A percentile compares a stretch with the other conserved stretches of the same genome.
phyloP scores from a whole-genome alignment of 2,797 vertebrate species.

The Arctocebus calabarensis region DNA sequence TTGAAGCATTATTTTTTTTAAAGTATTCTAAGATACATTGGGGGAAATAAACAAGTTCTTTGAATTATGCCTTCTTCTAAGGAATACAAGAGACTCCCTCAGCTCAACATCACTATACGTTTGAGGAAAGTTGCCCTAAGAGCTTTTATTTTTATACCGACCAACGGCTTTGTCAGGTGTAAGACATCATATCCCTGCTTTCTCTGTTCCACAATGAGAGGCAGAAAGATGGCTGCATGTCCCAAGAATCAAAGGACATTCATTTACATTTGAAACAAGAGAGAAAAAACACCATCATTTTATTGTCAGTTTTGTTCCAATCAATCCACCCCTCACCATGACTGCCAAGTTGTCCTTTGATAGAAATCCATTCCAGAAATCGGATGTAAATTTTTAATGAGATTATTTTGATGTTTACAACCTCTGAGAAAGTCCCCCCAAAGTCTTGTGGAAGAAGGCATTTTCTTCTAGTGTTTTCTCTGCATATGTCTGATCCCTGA shows the following conservation, averaged over 20 bases:
- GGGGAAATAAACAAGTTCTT: background rate
- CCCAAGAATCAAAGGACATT: slow-evolving; percentile 65
- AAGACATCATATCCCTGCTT: background rate
- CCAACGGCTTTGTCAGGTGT: background rate
- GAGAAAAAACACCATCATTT: slow-evolving; percentile 45
- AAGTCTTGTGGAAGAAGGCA: slow-evolving; percentile 14
- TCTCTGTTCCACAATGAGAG: background rate
- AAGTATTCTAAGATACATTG: background rate
- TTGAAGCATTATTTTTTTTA: background rate
- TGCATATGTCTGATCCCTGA: background rate
- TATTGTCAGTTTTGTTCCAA: slow-evolving; percentile 75
- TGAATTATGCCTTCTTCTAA: background rate
- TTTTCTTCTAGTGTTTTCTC: slow-evolving; percentile 35
- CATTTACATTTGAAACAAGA: slow-evolving; percentile 76
- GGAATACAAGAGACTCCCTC: background rate
- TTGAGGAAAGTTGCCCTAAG: background rate
- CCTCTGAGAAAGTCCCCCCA: slow-evolving; percentile 20
- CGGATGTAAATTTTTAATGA: slow-evolving; percentile 73
- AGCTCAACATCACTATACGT: background rate
- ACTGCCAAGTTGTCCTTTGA: slow-evolving; percentile 72
- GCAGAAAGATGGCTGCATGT: slow-evolving; percentile 42
- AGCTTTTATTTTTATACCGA: slow-evolving; percentile 31
- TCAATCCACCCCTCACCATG: slow-evolving; percentile 54
- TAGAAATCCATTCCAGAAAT: slow-evolving; percentile 67
- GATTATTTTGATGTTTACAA: slow-evolving; percentile 73